phyloP scores from a whole-genome alignment of 2,888 invertebrate species.

The Carpatolechia fugitivella region DNA sequence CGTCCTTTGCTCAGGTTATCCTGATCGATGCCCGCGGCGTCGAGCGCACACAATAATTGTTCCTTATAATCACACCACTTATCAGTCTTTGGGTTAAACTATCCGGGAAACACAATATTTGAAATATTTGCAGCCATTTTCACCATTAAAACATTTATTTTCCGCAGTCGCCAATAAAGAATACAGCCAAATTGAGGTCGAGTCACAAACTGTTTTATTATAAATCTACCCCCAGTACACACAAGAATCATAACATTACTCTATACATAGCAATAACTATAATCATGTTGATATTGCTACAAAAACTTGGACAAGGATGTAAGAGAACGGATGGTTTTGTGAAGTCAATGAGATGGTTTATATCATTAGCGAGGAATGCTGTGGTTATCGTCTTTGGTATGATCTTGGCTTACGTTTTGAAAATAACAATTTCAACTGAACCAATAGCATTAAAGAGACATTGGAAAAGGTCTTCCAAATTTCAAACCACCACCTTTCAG shows the following conservation, averaged over 20 bases:
- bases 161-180: too few species aligned
- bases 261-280: constrained; percentile 83
- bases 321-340: constrained; percentile 60
- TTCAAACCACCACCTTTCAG: constrained; percentile 84
- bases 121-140: background rate
- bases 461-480: constrained; percentile 84
- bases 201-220: too few species aligned
- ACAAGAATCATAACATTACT: too few species aligned
- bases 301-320: constrained; percentile 80
- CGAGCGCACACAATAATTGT: too few species aligned
- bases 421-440: constrained; percentile 45
- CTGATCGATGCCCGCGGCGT: too few species aligned
- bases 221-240: too few species aligned
- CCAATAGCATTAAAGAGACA: constrained; percentile 84
- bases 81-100: background rate
- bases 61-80: too few species aligned
- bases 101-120: background rate
- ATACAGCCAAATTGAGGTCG: too few species aligned
- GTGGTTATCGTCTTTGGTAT: constrained; percentile 89
- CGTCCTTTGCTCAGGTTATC: too few species aligned
- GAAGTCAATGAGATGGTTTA: constrained; percentile 80
- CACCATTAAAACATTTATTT: too few species aligned
- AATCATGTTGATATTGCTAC: constrained; percentile 79
- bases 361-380: constrained; percentile 88
- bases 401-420: constrained; percentile 76